phyloP scores from a whole-genome alignment of 2,113 vertebrate species.

The Alosa alosa region DNA sequence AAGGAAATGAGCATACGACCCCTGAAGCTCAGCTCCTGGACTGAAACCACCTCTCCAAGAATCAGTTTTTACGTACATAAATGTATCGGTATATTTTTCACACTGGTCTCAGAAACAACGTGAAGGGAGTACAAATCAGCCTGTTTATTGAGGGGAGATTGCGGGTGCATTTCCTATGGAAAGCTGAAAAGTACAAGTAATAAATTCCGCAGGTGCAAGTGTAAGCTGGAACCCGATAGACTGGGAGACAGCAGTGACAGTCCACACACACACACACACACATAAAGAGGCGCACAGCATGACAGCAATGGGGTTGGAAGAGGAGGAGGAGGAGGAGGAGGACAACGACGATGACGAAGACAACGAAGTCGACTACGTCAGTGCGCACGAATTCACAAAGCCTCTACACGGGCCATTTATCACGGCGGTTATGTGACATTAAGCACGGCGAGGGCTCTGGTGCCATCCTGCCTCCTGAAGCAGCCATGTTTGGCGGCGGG shows the following conservation, averaged over 20 bases:
- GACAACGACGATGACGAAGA: too few species aligned
- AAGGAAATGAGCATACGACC: too few species aligned
- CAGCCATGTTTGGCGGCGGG: too few species aligned
- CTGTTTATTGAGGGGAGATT: neutral
- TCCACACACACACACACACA: constrained; percentile 56
- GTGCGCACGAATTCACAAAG: constrained; percentile 64
- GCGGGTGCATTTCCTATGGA: constrained; percentile 49
- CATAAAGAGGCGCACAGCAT: constrained; percentile 29
- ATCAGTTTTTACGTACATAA: neutral
- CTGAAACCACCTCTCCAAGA: neutral
- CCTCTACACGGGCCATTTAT: constrained; percentile 54
- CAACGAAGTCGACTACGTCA: constrained; percentile 62
- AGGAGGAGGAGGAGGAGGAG: neutral
- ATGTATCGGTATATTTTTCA: neutral
- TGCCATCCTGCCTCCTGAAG: neutral
- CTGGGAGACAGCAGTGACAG: constrained; percentile 57
- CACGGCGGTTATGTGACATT: constrained; percentile 50
- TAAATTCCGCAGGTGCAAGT: constrained; percentile 65
- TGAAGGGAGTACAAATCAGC: neutral
- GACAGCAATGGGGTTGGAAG: neutral
- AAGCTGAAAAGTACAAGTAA: constrained; percentile 60
- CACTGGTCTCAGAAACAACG: neutral
- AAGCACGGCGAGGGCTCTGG: constrained; percentile 30
- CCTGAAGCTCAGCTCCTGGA: neutral
- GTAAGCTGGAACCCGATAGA: constrained; percentile 31